Percentiles rank a stretch among this genome's conserved stretches.
Evolutionary conservation across 2,797 vertebrate species (phyloP).

Genomic region (Pachyuromys duprasi): DNA sequence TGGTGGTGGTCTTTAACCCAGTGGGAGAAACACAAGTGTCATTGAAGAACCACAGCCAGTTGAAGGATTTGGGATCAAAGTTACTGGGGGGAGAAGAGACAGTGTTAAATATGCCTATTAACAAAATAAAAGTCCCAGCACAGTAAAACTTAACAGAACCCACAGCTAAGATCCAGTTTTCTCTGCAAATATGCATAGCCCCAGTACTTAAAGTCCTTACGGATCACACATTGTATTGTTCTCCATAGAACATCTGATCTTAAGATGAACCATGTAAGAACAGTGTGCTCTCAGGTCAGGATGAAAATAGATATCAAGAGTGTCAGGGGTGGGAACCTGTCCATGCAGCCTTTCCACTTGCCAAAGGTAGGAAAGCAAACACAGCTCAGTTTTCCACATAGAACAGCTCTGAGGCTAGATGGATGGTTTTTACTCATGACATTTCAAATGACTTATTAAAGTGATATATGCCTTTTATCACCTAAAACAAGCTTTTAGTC

Average conservation of each 20-base stretch:
- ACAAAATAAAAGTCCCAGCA: neutral
- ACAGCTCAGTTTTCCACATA: neutral
- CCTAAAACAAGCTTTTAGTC: neutral
- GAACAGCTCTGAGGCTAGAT: neutral
- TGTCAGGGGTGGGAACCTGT: neutral
- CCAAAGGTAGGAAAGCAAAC: neutral
- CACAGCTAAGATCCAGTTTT: neutral
- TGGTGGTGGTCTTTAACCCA: rapidly evolving
- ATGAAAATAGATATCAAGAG: neutral
- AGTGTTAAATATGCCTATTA: neutral
- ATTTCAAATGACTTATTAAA: neutral
- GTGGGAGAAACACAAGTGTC: neutral
- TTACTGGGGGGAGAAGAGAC: conserved; percentile 53
- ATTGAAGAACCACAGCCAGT: conserved; percentile 68
- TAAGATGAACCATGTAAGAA: neutral
- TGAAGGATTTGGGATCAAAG: neutral
- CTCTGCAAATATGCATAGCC: neutral
- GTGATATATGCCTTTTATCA: neutral
- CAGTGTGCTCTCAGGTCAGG: neutral
- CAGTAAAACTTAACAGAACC: neutral
- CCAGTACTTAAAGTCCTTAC: neutral
- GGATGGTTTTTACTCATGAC: neutral
- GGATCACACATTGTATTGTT: neutral
- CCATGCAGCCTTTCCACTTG: neutral
- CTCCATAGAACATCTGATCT: neutral